Percentiles rank a stretch among this genome's conserved stretches.
Evolutionary conservation across 2,888 invertebrate species (phyloP).

Genomic region (Epistrophella euchroma): DNA sequence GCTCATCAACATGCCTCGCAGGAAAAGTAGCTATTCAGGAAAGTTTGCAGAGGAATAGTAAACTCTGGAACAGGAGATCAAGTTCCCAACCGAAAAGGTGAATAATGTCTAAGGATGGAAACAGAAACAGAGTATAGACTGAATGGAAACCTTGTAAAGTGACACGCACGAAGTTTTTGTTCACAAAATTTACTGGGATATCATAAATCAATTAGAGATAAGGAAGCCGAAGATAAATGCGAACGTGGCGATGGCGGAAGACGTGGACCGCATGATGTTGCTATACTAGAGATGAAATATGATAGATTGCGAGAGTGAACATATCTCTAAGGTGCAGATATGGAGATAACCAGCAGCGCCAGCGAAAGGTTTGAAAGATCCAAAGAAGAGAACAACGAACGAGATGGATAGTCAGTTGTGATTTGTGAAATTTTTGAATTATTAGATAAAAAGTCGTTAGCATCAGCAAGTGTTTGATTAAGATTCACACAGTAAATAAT

Average conservation of each 20-base stretch:
- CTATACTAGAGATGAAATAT: constrained; percentile 50
- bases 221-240: constrained; percentile 67
- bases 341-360: constrained; percentile 12
- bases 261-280: constrained; percentile 48
- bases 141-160: constrained; percentile 55
- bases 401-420: constrained; percentile 26
- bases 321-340: constrained; percentile 44
- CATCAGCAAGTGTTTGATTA: constrained; percentile 28
- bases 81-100: constrained; percentile 49
- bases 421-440: constrained; percentile 39
- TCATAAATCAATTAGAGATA: constrained; percentile 74
- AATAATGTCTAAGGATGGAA: constrained; percentile 53
- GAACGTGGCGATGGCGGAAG: constrained; percentile 56
- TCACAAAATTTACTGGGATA: constrained; percentile 53
- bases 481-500: constrained; percentile 23
- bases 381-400: background rate
- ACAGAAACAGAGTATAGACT: background rate
- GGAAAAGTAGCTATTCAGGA: constrained; percentile 14
- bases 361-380: background rate
- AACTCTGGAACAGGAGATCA: constrained; percentile 20
- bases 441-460: constrained; percentile 30
- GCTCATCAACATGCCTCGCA: constrained; percentile 50
- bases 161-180: constrained; percentile 68
- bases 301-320: constrained; percentile 46
- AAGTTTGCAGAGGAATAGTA: constrained; percentile 15